Base-by-base conservation (phyloP, 2,113 vertebrate genomes). In the Podocnemis expansa region DNA sequence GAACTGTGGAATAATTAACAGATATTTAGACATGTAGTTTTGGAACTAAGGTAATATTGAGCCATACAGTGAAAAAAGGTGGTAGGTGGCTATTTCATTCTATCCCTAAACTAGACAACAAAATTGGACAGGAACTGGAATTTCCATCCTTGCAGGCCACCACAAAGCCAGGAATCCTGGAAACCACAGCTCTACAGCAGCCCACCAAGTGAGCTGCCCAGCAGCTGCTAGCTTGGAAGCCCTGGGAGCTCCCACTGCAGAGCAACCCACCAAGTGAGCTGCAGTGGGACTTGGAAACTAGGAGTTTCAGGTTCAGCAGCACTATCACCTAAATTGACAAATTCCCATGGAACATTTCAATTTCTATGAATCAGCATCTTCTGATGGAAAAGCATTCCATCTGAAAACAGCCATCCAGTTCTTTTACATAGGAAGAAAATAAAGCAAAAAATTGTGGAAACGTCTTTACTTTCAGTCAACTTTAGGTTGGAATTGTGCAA, bases 141-240 rank as follows among this genome's bases (percentile, higher is more conserved):
- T 81, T 75, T 87, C 63, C 67, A 83, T 70, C n/a, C 19, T 70
- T 70, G 38, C 19, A 38, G n/a, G 8, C 63, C 38, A 70, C 21
- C 17, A 70, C 9, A 19, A 70, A 70, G 9, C n/a, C 34, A 70
- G n/a, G 63, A 70, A 70, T 22, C n/a, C 31, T 63, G 0, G 0
- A 86, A 93, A 89, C 60, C 84, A 82, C 5, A 78, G 84, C 84
- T 93, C 73, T 90, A 49, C 83, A 80, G 83, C 63, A 84, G 93
- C 96, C 94, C 89, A 96, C 91, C 93, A 94, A 93, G 92, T 85
- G 96, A 78, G 95, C 88, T 93, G 89, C 89, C 95, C 92, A 97
- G 96, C 94, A 96, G 93, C 92, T 93, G 19, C 8, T n/a, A 38
- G 34, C 63, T 38, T 70, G n/a, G 58, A 60, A 60, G 58, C 29